A percentile compares a stretch with the other conserved stretches of the same genome.
Evolutionary conservation across 2,113 vertebrate species (phyloP).

Genomic region (Elgaria multicarinata): DNA sequence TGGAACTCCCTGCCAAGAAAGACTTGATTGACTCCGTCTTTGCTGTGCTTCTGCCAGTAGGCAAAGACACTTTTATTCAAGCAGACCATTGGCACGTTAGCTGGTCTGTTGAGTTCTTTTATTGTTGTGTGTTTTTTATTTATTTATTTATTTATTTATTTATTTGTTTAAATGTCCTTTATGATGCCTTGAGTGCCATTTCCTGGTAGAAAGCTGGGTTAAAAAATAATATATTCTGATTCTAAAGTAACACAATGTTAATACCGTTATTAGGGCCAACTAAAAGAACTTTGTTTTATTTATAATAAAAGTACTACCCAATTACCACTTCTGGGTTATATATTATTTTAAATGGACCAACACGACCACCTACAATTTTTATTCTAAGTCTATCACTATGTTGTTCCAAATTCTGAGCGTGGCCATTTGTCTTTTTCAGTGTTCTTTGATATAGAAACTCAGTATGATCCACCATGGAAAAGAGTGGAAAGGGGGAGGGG

Average conservation of each 20-base stretch:
- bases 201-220: no score
- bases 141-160: no score
- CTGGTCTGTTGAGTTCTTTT: no score
- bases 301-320: neutral
- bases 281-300: neutral
- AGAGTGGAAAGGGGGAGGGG: conserved; percentile 18
- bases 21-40: no score
- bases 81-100: no score
- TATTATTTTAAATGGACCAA: neutral
- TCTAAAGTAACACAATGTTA: neutral
- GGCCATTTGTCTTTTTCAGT: conserved; percentile 64
- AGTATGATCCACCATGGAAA: conserved; percentile 45
- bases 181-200: no score
- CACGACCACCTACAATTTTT: neutral
- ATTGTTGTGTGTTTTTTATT: no score
- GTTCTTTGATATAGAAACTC: conserved; percentile 64
- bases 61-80: no score
- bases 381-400: neutral
- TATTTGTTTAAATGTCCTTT: no score
- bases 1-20: no score
- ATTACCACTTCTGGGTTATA: neutral
- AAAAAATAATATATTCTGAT: neutral
- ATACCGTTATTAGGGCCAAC: neutral
- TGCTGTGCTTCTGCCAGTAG: no score
- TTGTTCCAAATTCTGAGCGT: conserved; percentile 53